A percentile compares a stretch with the other conserved stretches of the same genome.
Evolutionary conservation across 2,113 vertebrate genomes (phyloP).

Genomic region (Pedetes capensis): DNA sequence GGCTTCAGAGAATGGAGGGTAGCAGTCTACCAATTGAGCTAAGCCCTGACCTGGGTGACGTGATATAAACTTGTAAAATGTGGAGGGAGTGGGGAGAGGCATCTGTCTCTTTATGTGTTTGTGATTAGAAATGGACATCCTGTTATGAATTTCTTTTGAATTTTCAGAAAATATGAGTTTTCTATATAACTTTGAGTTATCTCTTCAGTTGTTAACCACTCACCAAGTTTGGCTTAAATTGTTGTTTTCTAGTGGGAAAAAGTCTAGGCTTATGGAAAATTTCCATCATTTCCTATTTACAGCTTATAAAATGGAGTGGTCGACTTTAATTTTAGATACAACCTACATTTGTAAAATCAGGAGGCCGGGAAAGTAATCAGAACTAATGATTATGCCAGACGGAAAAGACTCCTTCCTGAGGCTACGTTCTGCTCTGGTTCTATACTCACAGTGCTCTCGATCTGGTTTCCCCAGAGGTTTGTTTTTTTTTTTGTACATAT

Average conservation of each 20-base stretch:
- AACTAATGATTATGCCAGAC: conserved; percentile 29
- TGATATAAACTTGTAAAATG: no score
- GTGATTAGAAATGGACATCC: not conserved
- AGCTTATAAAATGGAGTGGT: conserved; percentile 38
- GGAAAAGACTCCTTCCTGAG: conserved; percentile 51
- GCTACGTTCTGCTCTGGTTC: conserved; percentile 54
- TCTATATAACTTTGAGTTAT: not conserved
- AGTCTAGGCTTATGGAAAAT: not conserved
- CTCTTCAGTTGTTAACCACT: not conserved
- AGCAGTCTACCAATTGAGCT: no score
- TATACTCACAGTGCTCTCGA: not conserved
- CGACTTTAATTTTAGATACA: conserved; percentile 63
- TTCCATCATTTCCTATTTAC: conserved; percentile 38
- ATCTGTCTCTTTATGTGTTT: not conserved
- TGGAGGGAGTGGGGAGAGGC: no score
- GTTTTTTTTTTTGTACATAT: not conserved
- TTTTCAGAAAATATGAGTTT: not conserved
- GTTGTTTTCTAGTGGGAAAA: not conserved
- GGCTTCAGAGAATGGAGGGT: no score
- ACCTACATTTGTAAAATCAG: conserved; percentile 58
- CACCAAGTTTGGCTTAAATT: not conserved
- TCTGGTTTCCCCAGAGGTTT: not conserved
- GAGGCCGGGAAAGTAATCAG: conserved; percentile 53
- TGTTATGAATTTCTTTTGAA: not conserved
- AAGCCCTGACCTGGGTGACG: no score